Base-by-base conservation (phyloP, 2,888 invertebrate species). In the Morpho achilles region DNA sequence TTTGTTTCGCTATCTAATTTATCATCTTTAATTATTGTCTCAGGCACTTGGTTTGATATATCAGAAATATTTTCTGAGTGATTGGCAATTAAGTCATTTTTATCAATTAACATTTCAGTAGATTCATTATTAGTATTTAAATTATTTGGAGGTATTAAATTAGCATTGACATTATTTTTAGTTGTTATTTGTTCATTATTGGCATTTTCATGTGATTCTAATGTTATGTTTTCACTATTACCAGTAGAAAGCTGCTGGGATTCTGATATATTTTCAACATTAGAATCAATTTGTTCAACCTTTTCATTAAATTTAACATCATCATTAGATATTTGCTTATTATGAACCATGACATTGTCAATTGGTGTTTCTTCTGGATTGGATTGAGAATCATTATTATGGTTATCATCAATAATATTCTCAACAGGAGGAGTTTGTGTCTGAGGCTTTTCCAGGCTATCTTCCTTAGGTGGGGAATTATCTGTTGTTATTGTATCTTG, bases 121-220 rank as follows among this genome's bases (percentile, higher is more conserved):
- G 46, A 4, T 32, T 44, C 53, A 39, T 66, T n/a, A 53, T 68
- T 70, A 54, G 63, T 67, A 52, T 67, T 61, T 50, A 58, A 16
- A 58, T 69, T 67, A 46, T 68, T 58, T 43, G 65, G 56, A 16
- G 68, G 58, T 59, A 78, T 76, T 56, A 62, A 65, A 67, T 80
- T 82, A 64, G 71, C 70, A 68, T 80, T 71, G 45, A 74, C 72
- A 65, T 53, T 61, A 50, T 65, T 59, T 56, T 73, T 71, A 49
- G 72, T 59, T 53, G 57, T 46, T 49, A 60, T 16, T 46, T 45
- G 58, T 44, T 62, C 52, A 8, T 63, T 53, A 7, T 73, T 59
- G 58, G 65, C 67, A 58, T 76, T 67, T 62, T 70, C 53, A 3
- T 61, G 73, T 73, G 58, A 61, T 43, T 65, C 64, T 51, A 66